phyloP scores from a whole-genome alignment of 1,140 invertebrate species.

The Hetaerina americana region DNA sequence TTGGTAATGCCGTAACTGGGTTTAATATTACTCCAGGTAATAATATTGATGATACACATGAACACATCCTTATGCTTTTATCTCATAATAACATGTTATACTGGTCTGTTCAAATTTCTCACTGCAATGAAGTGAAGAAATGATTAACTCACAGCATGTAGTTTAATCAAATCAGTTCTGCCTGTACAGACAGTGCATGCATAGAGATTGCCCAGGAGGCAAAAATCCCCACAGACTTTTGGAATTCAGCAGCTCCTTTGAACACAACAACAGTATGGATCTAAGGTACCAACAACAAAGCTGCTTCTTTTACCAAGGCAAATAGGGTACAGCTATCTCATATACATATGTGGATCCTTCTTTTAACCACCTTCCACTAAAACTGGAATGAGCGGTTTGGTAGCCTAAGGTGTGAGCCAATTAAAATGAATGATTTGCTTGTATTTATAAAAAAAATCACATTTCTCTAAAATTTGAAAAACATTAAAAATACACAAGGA shows the following conservation, averaged over 20 bases:
- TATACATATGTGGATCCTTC: not conserved
- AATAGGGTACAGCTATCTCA: not conserved
- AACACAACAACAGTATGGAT: not conserved
- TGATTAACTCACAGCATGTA: not conserved
- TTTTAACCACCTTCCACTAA: slow-evolving; percentile 26
- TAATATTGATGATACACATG: too few species aligned
- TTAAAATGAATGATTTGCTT: slow-evolving; percentile 9
- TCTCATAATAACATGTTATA: not conserved
- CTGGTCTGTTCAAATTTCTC: not conserved
- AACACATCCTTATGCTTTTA: too few species aligned
- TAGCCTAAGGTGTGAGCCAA: slow-evolving; percentile 10
- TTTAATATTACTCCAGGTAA: too few species aligned
- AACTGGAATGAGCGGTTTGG: slow-evolving; percentile 25
- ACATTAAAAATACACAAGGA: slow-evolving; percentile 13
- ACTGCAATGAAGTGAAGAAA: not conserved
- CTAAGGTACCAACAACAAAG: not conserved
- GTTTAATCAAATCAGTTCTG: not conserved
- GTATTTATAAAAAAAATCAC: slow-evolving; percentile 10
- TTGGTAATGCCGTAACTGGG: too few species aligned
- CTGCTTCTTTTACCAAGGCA: not conserved
- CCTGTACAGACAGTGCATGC: not conserved
- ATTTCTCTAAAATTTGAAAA: slow-evolving; percentile 15
- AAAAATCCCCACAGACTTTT: not conserved
- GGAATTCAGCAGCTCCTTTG: not conserved
- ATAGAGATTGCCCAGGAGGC: not conserved